A percentile compares a stretch with the other conserved stretches of the same genome.
Conservation (phyloP, 2,797 vertebrate species). For the Fistularia commersonii region DNA sequence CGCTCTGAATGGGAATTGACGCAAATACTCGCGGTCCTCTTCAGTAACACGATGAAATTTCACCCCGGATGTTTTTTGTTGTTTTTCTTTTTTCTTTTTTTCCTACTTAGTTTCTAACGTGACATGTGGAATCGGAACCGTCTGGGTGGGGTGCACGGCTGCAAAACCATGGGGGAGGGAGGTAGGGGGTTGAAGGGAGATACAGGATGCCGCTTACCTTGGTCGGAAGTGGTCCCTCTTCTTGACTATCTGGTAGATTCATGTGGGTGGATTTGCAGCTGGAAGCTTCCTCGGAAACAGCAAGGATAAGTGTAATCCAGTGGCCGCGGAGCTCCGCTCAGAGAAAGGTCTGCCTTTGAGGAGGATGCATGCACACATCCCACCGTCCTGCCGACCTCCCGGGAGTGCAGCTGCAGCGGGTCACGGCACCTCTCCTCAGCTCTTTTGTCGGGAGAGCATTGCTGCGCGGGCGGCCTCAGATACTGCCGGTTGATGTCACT, state of each 20-base stretch:
- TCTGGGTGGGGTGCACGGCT: slow-evolving; percentile 55
- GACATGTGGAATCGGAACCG: slow-evolving; percentile 4
- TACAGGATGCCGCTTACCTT: slow-evolving; percentile 52
- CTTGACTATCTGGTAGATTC: slow-evolving; percentile 50
- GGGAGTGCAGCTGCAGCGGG: slow-evolving; percentile 29
- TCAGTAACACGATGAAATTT: background rate
- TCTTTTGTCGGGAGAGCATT: slow-evolving; percentile 64
- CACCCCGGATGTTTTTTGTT: slow-evolving; percentile 1
- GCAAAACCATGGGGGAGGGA: background rate
- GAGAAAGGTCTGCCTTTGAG: slow-evolving; percentile 50
- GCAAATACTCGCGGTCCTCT: background rate
- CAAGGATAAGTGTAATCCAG: slow-evolving; percentile 63
- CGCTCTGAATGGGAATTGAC: no score
- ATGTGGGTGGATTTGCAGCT: slow-evolving; percentile 70
- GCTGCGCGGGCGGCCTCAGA: slow-evolving; percentile 59
- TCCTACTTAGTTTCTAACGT: no score
- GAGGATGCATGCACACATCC: slow-evolving; percentile 57
- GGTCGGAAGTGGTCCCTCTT: slow-evolving; percentile 63
- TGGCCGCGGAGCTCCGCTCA: slow-evolving; percentile 51
- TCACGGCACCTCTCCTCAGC: slow-evolving; percentile 58
- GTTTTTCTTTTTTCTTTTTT: no score
- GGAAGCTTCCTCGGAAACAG: slow-evolving; percentile 57
- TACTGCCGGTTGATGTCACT: slow-evolving; percentile 76
- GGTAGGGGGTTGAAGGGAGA: background rate
- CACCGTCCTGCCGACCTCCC: slow-evolving; percentile 34